A percentile compares a stretch with the other conserved stretches of the same genome.
Evolutionary conservation across 2,113 vertebrate species (phyloP).

Genomic region (Aldabrachelys gigantea): DNA sequence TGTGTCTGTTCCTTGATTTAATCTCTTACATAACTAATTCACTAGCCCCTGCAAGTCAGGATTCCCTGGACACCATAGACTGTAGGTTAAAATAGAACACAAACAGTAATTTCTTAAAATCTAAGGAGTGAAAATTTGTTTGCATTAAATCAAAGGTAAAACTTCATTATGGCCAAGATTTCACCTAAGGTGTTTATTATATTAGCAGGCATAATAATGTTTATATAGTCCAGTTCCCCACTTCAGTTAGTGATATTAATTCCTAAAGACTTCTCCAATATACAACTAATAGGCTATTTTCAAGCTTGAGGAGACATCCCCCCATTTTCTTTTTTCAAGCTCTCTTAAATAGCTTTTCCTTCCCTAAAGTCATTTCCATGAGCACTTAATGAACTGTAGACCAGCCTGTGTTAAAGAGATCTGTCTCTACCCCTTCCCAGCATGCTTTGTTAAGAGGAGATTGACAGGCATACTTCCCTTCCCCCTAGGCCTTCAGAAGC

Average conservation of each 20-base stretch:
- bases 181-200: neutral
- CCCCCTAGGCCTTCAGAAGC: neutral
- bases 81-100: neutral
- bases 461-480: neutral
- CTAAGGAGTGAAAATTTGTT: neutral
- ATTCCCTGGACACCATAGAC: neutral
- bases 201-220: neutral
- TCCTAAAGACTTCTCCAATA: neutral
- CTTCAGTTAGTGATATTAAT: neutral
- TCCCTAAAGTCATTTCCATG: neutral
- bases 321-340: neutral
- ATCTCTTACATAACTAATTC: neutral
- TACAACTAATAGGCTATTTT: neutral
- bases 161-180: neutral
- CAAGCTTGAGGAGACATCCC: neutral
- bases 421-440: neutral
- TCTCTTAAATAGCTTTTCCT: neutral
- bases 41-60: neutral
- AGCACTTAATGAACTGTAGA: neutral
- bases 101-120: neutral
- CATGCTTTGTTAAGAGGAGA: neutral
- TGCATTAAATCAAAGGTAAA: neutral
- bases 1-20: neutral
- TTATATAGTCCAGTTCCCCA: neutral
- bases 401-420: neutral